These are phyloP conservation scores for Torymus tubicola DNA, from an alignment of 2,888 invertebrate species.

Conservation along the genomic window DNA sequence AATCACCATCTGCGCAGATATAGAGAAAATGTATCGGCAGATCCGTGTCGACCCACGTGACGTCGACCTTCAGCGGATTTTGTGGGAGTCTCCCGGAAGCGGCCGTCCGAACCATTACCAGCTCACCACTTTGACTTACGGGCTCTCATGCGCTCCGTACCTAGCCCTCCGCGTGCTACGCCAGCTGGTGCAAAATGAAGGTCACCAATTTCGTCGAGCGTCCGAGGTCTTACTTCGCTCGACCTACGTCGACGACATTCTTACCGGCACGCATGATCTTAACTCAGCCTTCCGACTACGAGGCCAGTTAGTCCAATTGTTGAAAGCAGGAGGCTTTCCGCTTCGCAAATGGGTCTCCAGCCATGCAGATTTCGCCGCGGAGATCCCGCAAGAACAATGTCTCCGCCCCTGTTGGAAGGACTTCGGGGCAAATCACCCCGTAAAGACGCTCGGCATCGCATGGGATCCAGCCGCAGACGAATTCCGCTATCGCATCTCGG, in stretches of 20 bases:
- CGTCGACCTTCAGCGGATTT: not conserved
- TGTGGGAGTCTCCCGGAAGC: not conserved
- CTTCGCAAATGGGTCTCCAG: slow-evolving; percentile 44
- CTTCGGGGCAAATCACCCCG: not conserved
- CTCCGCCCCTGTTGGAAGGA: no score
- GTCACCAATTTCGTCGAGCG: slow-evolving; percentile 2
- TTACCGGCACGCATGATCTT: slow-evolving; percentile 24
- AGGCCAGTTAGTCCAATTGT: slow-evolving; percentile 15
- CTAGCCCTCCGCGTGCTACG: slow-evolving; percentile 2
- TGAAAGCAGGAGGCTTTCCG: slow-evolving; percentile 31
- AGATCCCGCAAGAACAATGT: no score
- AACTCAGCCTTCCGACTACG: not conserved
- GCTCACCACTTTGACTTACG: slow-evolving; percentile 12
- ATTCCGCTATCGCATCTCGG: not conserved
- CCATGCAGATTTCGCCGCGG: not conserved
- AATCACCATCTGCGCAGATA: not conserved
- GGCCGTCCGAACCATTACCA: not conserved
- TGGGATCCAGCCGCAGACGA: no score
- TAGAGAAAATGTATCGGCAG: slow-evolving; percentile 19
- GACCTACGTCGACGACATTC: slow-evolving; percentile 41
- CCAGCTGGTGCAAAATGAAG: slow-evolving; percentile 24
- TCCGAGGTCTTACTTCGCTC: slow-evolving; percentile 8
- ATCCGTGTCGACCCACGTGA: not conserved
- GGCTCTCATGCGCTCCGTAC: slow-evolving; percentile 21
- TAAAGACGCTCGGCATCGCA: not conserved